Base-by-base conservation (phyloP, 2,113 vertebrate genomes). In the Hymenochirus boettgeri region DNA sequence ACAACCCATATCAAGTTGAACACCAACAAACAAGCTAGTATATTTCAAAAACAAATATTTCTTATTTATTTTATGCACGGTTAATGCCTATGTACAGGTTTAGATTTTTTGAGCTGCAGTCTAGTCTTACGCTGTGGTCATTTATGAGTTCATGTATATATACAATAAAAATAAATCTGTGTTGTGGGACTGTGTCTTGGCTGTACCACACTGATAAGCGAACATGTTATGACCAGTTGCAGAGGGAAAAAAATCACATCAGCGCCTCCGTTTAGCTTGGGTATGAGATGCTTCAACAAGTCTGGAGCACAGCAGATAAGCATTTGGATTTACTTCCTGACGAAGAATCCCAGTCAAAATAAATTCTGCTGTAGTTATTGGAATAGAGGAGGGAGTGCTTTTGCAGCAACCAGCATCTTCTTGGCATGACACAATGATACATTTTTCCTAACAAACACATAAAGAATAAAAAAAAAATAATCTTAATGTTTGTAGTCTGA, bases 311-410 rank as follows among this genome's bases (percentile, higher is more conserved):
- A 94, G 75, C 12, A 71, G 18, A 46, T 91, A 83, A 1, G 75
- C 74, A 17, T 80, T 73, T 6, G 85, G 72, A 72, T 83, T 86
- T 5, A 82, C 69, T 66, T 82, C 86, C 79, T 95, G 91, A 71
- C 86, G 92, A 46, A 96, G 83, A 61, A 94, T 89, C 18, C 93
- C 92, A 0, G 87, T 89, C 62, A 96, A 85, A 37, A 95, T 75
- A 72, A 96, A 92, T 76, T 94, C 93, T 0, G 90, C 76, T 1
- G 81, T 86, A 47, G 93, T 78, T 1, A 96, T 50, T 0, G 90
- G 92, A 22, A 93, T 57, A 1, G 79, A 76, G 1, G 81, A 72
- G 24, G 71, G 51, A 2, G 91, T 90, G 0, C 78, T 35, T 27
- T 70, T 71, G 46, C 89, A 95, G 25, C 83, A 81, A 1, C 62